Conservation (phyloP, 2,888 invertebrate genomes). For the Nomada hirtipes region DNA sequence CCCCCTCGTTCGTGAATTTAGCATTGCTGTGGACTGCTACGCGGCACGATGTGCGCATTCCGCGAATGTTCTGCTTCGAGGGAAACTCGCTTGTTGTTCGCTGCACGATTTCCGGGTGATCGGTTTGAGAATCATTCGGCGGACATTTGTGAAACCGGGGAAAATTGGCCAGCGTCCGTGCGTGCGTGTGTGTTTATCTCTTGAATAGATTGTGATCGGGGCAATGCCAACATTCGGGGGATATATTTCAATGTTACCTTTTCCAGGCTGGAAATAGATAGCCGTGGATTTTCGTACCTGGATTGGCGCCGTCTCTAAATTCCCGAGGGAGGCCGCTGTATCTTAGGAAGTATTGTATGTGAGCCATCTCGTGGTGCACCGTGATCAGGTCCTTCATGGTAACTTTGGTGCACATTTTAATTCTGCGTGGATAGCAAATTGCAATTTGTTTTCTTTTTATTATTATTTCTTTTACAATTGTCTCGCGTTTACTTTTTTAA, state of each 20-base stretch:
- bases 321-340: slow-evolving; percentile 93
- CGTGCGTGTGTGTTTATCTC: too few species aligned
- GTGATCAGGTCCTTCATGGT: slow-evolving; percentile 94
- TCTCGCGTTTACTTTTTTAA: background rate
- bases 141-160: background rate
- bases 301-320: slow-evolving; percentile 96
- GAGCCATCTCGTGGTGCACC: slow-evolving; percentile 96
- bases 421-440: slow-evolving; percentile 85
- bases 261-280: background rate
- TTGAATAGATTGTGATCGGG: background rate
- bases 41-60: background rate
- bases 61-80: background rate
- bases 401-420: slow-evolving; percentile 95
- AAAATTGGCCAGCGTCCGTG: background rate
- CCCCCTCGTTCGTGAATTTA: slow-evolving; percentile 15
- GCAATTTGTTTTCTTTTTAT: too few species aligned
- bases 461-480: too few species aligned
- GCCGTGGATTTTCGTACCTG: slow-evolving; percentile 86
- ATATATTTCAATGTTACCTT: background rate
- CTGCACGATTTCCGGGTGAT: background rate
- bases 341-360: slow-evolving; percentile 94
- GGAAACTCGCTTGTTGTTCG: background rate
- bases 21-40: background rate
- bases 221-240: too few species aligned
- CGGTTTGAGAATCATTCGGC: background rate